Percentiles rank a stretch among this genome's conserved stretches.
Evolutionary conservation across 2,888 invertebrate genomes (phyloP).

Genomic region (Eristalis pertinax): DNA sequence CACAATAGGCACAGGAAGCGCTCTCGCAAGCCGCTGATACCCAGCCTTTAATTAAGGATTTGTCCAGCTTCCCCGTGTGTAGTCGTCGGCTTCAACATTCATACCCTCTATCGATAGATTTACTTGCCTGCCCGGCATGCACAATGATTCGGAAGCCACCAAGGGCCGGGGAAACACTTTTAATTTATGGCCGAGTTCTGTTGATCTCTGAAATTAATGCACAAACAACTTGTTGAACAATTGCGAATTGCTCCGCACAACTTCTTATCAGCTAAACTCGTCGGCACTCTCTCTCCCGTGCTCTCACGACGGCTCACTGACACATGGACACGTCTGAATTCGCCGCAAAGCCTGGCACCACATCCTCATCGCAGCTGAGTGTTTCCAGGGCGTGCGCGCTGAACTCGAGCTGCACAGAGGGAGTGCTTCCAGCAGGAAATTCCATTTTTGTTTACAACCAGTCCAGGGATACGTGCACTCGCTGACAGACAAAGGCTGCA

Average conservation of each 20-base stretch:
- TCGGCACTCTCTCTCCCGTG: not conserved
- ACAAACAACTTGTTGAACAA: conserved; percentile 70
- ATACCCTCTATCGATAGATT: not conserved
- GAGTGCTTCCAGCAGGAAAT: conserved; percentile 22
- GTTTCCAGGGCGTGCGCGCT: conserved; percentile 63
- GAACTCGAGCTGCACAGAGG: not conserved
- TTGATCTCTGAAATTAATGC: conserved; percentile 63
- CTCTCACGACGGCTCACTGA: not conserved
- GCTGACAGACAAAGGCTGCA: conserved; percentile 43
- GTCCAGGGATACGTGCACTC: conserved; percentile 54
- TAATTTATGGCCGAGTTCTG: conserved; percentile 51
- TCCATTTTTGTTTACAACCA: conserved; percentile 57
- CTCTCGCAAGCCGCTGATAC: conserved; percentile 14
- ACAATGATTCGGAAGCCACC: conserved; percentile 30
- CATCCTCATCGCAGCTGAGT: not conserved
- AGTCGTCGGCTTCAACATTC: conserved; percentile 13
- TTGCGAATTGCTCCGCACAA: conserved; percentile 37
- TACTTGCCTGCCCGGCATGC: not conserved
- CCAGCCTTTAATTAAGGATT: conserved; percentile 51
- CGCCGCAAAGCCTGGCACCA: conserved; percentile 35
- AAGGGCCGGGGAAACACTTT: conserved; percentile 18
- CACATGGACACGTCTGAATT: conserved; percentile 24
- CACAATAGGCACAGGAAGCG: conserved; percentile 10
- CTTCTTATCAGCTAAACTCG: conserved; percentile 19
- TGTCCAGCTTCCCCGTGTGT: conserved; percentile 13